A percentile compares a stretch with the other conserved stretches of the same genome.
These are phyloP conservation scores for Ploceus nigricollis DNA, from an alignment of 2,113 vertebrate species.

Conservation along the genomic window DNA sequence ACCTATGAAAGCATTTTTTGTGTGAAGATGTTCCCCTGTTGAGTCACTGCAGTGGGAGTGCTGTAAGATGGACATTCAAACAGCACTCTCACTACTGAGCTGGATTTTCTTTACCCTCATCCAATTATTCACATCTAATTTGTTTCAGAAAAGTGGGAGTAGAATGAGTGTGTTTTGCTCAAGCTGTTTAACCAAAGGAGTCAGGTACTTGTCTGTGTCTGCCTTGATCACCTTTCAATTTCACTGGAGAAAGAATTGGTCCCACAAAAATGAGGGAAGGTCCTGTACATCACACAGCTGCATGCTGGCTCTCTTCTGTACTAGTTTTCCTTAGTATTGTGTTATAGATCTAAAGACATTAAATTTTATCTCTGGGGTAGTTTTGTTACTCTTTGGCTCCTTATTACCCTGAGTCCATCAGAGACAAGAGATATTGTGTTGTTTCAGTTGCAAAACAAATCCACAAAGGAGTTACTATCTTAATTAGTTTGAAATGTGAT, in stretches of 20 bases:
- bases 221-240: background rate
- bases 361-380: background rate
- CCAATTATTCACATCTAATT: background rate
- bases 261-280: background rate
- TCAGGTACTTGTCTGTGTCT: background rate
- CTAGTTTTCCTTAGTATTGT: background rate
- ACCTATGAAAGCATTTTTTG: background rate
- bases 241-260: background rate
- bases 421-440: background rate
- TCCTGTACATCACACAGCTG: background rate
- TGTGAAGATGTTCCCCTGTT: background rate
- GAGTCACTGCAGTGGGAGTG: background rate
- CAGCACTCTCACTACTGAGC: background rate
- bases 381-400: background rate
- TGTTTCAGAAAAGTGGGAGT: background rate
- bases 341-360: background rate
- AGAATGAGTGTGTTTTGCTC: background rate
- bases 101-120: background rate
- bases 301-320: background rate
- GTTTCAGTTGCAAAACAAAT: background rate
- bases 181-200: background rate
- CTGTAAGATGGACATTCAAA: background rate
- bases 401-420: background rate
- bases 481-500: slow-evolving; percentile 31
- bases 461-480: background rate